These are phyloP conservation scores for Perithous albicinctus DNA, from an alignment of 2,888 invertebrate species.

Conservation along the genomic window DNA sequence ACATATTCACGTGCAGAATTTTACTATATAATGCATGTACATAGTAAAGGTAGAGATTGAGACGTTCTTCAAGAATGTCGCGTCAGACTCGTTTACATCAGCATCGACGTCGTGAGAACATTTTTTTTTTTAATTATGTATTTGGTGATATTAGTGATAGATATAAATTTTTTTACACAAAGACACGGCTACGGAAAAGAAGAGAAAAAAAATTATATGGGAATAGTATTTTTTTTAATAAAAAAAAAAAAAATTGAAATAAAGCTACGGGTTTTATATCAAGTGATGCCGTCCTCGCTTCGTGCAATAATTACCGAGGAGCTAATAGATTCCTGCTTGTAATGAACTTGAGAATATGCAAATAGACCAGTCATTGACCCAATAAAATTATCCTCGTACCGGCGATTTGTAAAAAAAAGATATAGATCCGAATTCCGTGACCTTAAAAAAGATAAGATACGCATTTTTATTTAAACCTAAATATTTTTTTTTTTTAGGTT, in stretches of 20 bases:
- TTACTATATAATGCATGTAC: not conserved
- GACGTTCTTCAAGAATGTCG: not conserved
- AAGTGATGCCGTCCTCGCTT: not conserved
- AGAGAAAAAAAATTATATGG: not conserved
- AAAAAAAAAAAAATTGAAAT: too few relatives aligned
- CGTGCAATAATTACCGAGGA: not conserved
- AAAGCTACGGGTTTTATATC: not conserved
- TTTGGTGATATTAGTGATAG: not conserved
- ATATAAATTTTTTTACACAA: not conserved
- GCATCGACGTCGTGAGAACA: not conserved
- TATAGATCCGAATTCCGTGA: too few relatives aligned
- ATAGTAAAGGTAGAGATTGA: not conserved
- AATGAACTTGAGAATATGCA: not conserved
- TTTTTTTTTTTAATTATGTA: not conserved
- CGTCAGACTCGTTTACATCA: not conserved
- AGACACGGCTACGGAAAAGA: not conserved
- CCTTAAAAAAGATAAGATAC: too few relatives aligned
- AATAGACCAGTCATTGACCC: not conserved
- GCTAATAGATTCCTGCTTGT: not conserved
- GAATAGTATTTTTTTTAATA: not conserved
- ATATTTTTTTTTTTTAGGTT: too few relatives aligned
- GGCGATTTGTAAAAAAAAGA: not conserved
- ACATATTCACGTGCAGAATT: not conserved
- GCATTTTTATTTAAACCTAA: too few relatives aligned
- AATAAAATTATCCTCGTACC: not conserved